A percentile compares a stretch with the other conserved stretches of the same genome.
phyloP scores from a whole-genome alignment of 1,140 invertebrate genomes.

The Apis mellifera region Amel_HAv3.1 CM009931.2:7164501-7165000 shows the following conservation, averaged over 20 bases:
- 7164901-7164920: constrained; percentile 61
- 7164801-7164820: constrained; percentile 72
- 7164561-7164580: neutral
- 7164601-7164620: too few relatives aligned
- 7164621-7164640: too few relatives aligned
- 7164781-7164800: constrained; percentile 67
- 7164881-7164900: constrained; percentile 57
- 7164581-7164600: neutral
- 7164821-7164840: constrained; percentile 77
- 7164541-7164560: constrained; percentile 69
- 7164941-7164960: constrained; percentile 33
- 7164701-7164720: too few relatives aligned
- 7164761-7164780: constrained; percentile 16
- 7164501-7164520: constrained; percentile 82
- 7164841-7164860: constrained; percentile 74
- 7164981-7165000: constrained; percentile 65
- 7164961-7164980: constrained; percentile 38
- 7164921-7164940: constrained; percentile 25
- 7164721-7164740: neutral
- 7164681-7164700: neutral
- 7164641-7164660: too few relatives aligned
- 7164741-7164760: neutral
- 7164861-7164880: too few relatives aligned
- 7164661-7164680: neutral
- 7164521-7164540: constrained; percentile 77